Base-by-base conservation (phyloP, 2,888 invertebrate species). In the Polietes domitor region DNA sequence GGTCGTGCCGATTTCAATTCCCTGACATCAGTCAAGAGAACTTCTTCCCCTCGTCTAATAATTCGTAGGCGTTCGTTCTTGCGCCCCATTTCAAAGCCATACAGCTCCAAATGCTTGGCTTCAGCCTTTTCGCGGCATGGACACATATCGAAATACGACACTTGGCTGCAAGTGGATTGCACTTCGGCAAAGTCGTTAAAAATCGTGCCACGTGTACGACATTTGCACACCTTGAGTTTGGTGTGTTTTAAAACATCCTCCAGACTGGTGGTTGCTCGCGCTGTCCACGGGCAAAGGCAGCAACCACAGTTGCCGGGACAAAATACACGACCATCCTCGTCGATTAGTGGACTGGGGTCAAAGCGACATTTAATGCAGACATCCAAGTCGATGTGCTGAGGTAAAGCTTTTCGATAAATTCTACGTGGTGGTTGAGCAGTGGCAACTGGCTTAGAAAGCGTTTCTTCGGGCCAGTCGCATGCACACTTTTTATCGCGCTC, bases 81-180 rank as follows among this genome's bases (percentile, higher is more conserved):
- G 7, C 84, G 76, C 87, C 88, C 89, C 90, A 91, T 91, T 72
- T 91, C 90, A 0, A 19, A 53, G 58, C 87, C 85, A 72, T 86
- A 89, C 0, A 89, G 55, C 70, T 91, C 89, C 0, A 89, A 81
- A 63, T 87, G 88, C 41, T 88, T 91, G n/a, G 89, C 87, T 61
- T 91, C 91, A 1, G 91, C 91, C 55, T 87, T 89, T 53, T 91
- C 91, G 12, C 90, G 89, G 74, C 91, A 91, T 2, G 91, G 90
- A 72, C 91, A 91, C 9, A 90, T 86, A 75, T 91, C 91, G 55
- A 90, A 91, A 50, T 88, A 86, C 0, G 89, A 83, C 6, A 78
- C 37, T 17, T 83, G 84, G 21, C 86, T 86, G 50, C 87, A 87
- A 28, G 61, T 72, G 17, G 82, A 81, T 28, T 86, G 83, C 0